Conservation (phyloP, 2,113 vertebrate genomes). For the Peromyscus leucopus region DNA sequence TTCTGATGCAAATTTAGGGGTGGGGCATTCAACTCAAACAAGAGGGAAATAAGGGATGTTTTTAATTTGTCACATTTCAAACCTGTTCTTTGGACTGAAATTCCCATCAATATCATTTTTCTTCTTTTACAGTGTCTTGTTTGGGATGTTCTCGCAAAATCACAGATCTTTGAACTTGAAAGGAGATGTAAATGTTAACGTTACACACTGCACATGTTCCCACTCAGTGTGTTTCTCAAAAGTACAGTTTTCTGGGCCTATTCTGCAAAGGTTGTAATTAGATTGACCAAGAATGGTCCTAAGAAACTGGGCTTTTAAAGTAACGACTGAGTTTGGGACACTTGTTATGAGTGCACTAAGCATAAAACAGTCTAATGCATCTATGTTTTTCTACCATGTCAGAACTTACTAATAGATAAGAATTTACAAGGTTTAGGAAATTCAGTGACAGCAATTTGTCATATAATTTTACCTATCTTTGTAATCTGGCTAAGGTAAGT, state of each 20-base stretch:
- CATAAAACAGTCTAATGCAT: not conserved
- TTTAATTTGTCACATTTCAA: constrained; percentile 51
- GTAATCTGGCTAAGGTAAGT: not conserved
- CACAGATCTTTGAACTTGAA: constrained; percentile 1
- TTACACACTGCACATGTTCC: not conserved
- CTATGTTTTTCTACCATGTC: not conserved
- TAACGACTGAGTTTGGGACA: not conserved
- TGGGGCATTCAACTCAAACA: constrained; percentile 58
- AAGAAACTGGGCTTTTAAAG: not conserved
- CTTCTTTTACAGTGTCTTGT: constrained; percentile 29
- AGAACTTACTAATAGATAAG: not conserved
- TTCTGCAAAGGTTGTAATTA: not conserved
- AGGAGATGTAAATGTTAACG: constrained; percentile 2
- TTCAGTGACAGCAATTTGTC: not conserved
- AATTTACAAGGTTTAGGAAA: not conserved
- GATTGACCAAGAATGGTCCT: not conserved
- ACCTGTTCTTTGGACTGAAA: not conserved
- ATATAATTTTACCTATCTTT: not conserved
- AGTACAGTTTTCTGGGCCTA: not conserved
- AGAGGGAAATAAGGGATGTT: constrained; percentile 47
- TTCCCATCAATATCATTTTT: constrained; percentile 14
- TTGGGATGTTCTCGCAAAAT: constrained; percentile 21
- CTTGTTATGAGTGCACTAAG: not conserved
- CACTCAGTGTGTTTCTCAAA: not conserved
- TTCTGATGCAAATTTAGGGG: constrained; percentile 65